Base-by-base conservation (phyloP, 2,888 invertebrate species). In the Rhagophthalmus giganteus region DNA sequence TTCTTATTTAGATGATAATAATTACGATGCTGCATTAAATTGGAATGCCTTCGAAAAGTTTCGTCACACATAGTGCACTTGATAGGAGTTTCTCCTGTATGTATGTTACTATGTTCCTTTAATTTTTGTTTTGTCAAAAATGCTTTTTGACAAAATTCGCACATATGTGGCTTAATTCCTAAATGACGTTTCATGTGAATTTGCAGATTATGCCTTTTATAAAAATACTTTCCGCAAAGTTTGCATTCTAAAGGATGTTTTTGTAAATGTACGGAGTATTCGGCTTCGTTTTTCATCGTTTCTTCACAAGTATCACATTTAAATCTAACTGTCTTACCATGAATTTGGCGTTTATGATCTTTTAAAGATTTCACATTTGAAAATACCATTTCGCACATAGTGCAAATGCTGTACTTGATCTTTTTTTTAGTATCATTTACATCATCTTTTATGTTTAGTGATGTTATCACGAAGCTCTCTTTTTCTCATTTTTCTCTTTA, bases 81-180 rank as follows among this genome's bases (percentile, higher is more conserved):
- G 63, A 89, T 79, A 6, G 92, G 91, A 26, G 87, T 78, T 31
- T 85, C 85, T 3, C 90, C 90, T 0, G 90, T 90, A 74, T 93
- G 92, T 51, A 85, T 82, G 71, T 91, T 87, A 74, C 85, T 84
- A 67, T 93, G 92, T 72, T 92, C 92, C 46, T 83, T 80, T 53
- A 90, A 74, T 68, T 90, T 91, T 74, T 90, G 89, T 37, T 87
- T 85, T 14, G 90, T 89, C 31, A 89, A 79, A 74, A 92, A 93
- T 32, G 86, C 81, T 73, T 92, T 92, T 68, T 86, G 85, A 70
- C 92, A 93, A 9, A 87, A 79, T 2, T 85, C 85, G 67, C 92
- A 92, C 60, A 81, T 81, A 66, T 63, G 74, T 24, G 74, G 74
- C 68, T 87, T 88, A 67, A 90, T 86, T 10, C 87, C 88, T 51